Evolutionary conservation across 1,140 invertebrate genomes (phyloP).

Genomic region (Aphaenogaster floridana): DNA sequence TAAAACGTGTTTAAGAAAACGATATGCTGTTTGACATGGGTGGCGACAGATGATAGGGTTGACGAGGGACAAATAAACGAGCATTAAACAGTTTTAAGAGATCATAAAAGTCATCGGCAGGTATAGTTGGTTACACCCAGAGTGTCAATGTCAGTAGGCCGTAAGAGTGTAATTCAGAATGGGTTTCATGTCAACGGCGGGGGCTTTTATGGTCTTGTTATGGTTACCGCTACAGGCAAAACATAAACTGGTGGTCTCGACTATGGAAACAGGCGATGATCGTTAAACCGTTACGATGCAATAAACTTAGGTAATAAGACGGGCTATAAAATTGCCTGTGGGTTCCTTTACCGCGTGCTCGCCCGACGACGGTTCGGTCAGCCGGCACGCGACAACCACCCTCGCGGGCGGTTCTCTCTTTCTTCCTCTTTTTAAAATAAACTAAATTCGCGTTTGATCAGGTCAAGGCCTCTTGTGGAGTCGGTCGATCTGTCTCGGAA

Average conservation of each 20-base stretch:
- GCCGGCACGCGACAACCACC: slow-evolving; percentile 84
- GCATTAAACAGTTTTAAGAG: slow-evolving; percentile 75
- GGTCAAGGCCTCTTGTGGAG: slow-evolving; percentile 32
- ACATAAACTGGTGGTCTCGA: slow-evolving; percentile 67
- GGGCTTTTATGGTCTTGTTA: slow-evolving; percentile 82
- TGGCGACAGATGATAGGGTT: slow-evolving; percentile 71
- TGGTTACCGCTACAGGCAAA: slow-evolving; percentile 72
- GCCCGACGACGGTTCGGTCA: slow-evolving; percentile 69
- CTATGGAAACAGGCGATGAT: slow-evolving; percentile 78
- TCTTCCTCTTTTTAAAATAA: slow-evolving; percentile 51
- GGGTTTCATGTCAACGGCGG: slow-evolving; percentile 78
- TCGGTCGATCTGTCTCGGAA: slow-evolving; percentile 44
- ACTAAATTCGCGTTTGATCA: slow-evolving; percentile 44
- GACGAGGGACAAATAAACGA: slow-evolving; percentile 67
- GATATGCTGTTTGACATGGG: slow-evolving; percentile 62
- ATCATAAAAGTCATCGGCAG: slow-evolving; percentile 84
- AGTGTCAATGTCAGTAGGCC: slow-evolving; percentile 84
- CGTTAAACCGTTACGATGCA: slow-evolving; percentile 86
- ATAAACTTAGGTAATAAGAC: slow-evolving; percentile 85
- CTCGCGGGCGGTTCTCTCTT: slow-evolving; percentile 52
- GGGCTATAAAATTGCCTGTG: slow-evolving; percentile 82
- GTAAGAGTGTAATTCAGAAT: slow-evolving; percentile 77
- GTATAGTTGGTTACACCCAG: slow-evolving; percentile 67
- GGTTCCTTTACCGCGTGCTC: slow-evolving; percentile 74
- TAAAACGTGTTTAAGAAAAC: slow-evolving; percentile 54